A percentile compares a stretch with the other conserved stretches of the same genome.
These are phyloP conservation scores for Nephotettix cincticeps DNA, from an alignment of 1,140 invertebrate genomes.

Conservation along the genomic window DNA sequence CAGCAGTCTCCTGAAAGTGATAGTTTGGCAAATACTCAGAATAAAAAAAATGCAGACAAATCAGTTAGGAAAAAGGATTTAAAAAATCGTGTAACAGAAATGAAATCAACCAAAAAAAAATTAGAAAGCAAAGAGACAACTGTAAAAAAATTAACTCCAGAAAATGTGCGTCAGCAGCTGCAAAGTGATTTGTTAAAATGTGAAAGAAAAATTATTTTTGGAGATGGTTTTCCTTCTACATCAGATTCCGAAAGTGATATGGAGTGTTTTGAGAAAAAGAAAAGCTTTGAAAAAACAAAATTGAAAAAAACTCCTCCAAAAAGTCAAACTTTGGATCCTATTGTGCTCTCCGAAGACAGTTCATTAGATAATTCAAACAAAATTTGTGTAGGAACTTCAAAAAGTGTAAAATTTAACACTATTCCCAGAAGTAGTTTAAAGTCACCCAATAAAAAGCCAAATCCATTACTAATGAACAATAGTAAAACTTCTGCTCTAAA, in stretches of 20 bases:
- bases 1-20: no score
- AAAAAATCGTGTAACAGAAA: neutral
- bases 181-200: slow-evolving; percentile 2
- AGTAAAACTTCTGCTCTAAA: no score
- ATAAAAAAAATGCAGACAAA: neutral
- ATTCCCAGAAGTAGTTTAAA: no score
- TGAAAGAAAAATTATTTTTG: neutral
- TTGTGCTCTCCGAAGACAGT: no score
- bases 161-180: neutral
- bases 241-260: neutral
- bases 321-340: no score
- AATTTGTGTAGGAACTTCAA: no score
- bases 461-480: no score
- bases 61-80: neutral
- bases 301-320: no score
- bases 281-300: neutral
- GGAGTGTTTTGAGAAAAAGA: neutral
- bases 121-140: neutral
- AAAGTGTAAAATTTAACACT: no score
- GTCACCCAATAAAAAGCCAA: no score
- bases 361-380: no score
- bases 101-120: neutral
- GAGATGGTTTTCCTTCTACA: neutral
- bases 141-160: neutral
- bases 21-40: no score